phyloP scores from a whole-genome alignment of 92 coral and sea anemone species.

The Phenganax marumi region DNA sequence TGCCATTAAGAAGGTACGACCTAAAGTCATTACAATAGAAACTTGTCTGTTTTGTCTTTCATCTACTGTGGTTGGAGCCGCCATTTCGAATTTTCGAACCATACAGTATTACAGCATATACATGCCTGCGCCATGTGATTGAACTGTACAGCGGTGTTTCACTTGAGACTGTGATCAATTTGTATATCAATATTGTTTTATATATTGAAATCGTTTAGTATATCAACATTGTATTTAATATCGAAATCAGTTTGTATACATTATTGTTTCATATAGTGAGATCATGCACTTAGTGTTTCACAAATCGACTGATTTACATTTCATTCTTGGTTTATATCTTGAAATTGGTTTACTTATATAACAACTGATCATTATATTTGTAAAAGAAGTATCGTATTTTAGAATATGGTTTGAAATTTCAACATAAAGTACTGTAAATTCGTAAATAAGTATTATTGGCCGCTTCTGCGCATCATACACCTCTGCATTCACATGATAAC shows the following conservation, averaged over 20 bases:
- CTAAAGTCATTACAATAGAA: no score
- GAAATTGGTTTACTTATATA: conserved; percentile 1
- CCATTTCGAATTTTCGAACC: no score
- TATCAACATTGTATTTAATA: no score
- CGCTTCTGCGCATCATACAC: no score
- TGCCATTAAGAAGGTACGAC: background rate
- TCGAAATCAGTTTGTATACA: no score
- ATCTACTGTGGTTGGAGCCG: background rate
- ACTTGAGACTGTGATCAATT: background rate
- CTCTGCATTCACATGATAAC: no score
- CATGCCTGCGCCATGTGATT: background rate
- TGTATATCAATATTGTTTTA: background rate
- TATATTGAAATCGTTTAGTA: no score
- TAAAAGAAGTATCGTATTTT: background rate
- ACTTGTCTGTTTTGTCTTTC: background rate
- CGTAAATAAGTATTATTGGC: conserved; percentile 2
- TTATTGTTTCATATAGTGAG: no score
- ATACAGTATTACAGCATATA: no score
- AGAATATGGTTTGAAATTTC: background rate
- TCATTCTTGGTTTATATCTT: conserved; percentile 2
- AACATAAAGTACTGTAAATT: background rate
- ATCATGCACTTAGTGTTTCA: no score
- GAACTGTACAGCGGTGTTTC: background rate
- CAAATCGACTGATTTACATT: no score
- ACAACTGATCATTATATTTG: conserved; percentile 5